These are phyloP conservation scores for Gambusia affinis DNA, from an alignment of 2,113 vertebrate species.

Conservation along the genomic window DNA sequence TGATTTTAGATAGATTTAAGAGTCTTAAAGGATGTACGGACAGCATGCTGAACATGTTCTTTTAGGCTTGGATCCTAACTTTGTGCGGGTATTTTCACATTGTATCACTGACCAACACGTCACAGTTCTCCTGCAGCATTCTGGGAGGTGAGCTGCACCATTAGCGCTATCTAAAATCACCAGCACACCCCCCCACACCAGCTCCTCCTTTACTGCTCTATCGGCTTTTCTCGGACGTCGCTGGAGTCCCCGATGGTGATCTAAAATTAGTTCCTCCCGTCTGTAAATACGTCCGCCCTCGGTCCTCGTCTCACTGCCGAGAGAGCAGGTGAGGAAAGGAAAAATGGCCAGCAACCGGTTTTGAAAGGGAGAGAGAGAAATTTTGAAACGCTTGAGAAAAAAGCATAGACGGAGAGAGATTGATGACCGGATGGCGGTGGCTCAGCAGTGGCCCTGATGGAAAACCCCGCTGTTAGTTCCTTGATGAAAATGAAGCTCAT, in stretches of 20 bases:
- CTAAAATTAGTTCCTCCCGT: constrained; percentile 49
- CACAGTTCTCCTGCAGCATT: not conserved
- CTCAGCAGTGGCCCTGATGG: constrained; percentile 31
- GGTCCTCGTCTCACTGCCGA: constrained; percentile 19
- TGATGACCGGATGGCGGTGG: constrained; percentile 39
- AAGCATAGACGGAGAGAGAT: constrained; percentile 9
- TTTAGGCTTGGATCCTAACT: not conserved
- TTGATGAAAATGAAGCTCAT: constrained; percentile 20
- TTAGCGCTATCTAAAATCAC: not conserved
- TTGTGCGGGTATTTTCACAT: not conserved
- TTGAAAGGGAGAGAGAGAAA: not conserved
- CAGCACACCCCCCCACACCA: not conserved
- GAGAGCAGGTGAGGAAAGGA: not conserved
- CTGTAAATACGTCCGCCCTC: constrained; percentile 52
- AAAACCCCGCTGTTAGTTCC: constrained; percentile 18
- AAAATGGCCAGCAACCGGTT: not conserved
- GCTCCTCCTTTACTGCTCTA: constrained; percentile 9
- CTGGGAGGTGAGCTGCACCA: not conserved
- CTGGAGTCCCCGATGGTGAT: constrained; percentile 11
- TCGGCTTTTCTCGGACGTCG: not conserved
- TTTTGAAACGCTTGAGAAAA: not conserved
- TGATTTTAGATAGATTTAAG: too few relatives aligned
- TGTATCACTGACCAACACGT: not conserved
- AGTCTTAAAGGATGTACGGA: too few relatives aligned
- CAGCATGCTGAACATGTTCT: not conserved